Percentiles rank a stretch among this genome's conserved stretches.
These are phyloP conservation scores for Amblyraja radiata DNA, from an alignment of 2,797 vertebrate species.

Conservation along the genomic window DNA sequence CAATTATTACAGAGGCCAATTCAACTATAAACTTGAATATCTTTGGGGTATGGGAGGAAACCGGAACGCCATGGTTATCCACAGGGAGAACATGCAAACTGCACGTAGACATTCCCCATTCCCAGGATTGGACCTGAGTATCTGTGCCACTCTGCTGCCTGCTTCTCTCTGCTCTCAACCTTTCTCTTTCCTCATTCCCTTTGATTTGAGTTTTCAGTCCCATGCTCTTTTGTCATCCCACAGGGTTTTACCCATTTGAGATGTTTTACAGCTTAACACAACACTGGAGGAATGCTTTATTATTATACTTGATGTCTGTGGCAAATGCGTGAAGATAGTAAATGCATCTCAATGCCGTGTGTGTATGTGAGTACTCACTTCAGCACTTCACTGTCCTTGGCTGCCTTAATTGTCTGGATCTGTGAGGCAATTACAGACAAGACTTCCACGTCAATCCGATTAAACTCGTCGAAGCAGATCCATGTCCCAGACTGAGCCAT, in stretches of 20 bases:
- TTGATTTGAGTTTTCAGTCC: not conserved
- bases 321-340: not conserved
- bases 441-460: conserved; percentile 51
- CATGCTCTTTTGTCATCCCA: not conserved
- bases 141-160: too few species aligned
- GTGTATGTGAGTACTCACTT: conserved; percentile 47
- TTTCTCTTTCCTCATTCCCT: not conserved
- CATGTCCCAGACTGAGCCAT: conserved; percentile 56
- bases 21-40: too few species aligned
- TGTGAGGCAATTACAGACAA: conserved; percentile 54
- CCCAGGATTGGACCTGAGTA: too few species aligned
- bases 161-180: not conserved
- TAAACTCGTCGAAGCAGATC: conserved; percentile 61
- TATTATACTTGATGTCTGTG: not conserved
- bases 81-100: too few species aligned
- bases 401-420: conserved; percentile 54
- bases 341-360: too few species aligned
- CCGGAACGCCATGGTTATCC: too few species aligned
- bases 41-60: too few species aligned
- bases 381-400: conserved; percentile 52
- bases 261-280: not conserved
- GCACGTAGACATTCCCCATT: too few species aligned
- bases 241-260: not conserved
- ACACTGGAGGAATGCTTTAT: not conserved
- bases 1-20: too few species aligned